Conservation (phyloP, 2,888 invertebrate species). For the Spodoptera littoralis region DNA sequence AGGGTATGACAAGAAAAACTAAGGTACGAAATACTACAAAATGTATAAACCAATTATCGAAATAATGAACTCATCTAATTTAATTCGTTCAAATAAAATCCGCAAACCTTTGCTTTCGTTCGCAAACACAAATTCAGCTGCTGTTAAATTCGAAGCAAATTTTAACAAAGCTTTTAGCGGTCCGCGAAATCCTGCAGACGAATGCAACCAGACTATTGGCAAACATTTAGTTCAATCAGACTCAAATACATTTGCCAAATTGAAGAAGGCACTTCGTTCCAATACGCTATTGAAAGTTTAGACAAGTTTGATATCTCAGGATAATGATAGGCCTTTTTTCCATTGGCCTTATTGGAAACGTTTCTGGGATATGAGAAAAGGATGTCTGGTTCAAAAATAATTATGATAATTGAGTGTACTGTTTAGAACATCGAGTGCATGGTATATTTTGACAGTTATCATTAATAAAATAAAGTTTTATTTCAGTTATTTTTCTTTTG, state of each 20-base stretch:
- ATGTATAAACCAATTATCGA: too few relatives aligned
- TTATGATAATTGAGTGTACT: too few relatives aligned
- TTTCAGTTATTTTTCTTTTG: too few relatives aligned
- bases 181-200: constrained; percentile 52
- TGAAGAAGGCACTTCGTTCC: constrained; percentile 27
- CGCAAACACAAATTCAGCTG: constrained; percentile 31
- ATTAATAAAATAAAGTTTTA: too few relatives aligned
- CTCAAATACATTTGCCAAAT: constrained; percentile 43
- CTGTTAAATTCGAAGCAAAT: constrained; percentile 42
- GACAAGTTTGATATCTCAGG: not conserved
- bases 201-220: constrained; percentile 56
- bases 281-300: constrained; percentile 16
- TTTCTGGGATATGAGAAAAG: too few relatives aligned
- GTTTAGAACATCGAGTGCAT: too few relatives aligned
- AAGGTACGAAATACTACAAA: too few relatives aligned
- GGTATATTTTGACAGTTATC: too few relatives aligned
- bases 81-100: constrained; percentile 13
- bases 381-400: too few relatives aligned
- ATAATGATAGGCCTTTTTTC: not conserved
- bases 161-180: constrained; percentile 55
- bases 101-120: constrained; percentile 28
- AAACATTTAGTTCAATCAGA: constrained; percentile 57
- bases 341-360: not conserved
- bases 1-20: too few relatives aligned
- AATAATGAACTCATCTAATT: constrained; percentile 1